Evolutionary conservation across 2,888 invertebrate genomes (phyloP), one percentile per base, ranked within the genome.

Genomic region (Endomychus coccineus): DNA sequence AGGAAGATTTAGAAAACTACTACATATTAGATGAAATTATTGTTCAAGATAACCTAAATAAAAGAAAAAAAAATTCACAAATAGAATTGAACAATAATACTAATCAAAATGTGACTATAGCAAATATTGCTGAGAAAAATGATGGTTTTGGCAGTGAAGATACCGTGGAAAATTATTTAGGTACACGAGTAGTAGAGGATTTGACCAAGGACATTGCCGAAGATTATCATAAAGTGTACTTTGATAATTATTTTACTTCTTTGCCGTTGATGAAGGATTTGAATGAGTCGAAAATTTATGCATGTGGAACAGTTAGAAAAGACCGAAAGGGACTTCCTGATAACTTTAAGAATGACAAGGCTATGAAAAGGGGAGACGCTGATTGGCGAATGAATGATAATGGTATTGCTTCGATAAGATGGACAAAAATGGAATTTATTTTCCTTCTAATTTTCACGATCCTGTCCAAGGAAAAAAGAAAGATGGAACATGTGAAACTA

Each of bases 91-190:
- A n/a, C n/a, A n/a, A n/a, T n/a, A n/a, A n/a, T n/a, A n/a, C n/a
- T n/a, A n/a, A n/a, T n/a, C n/a, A n/a, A n/a, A n/a, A n/a, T n/a
- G n/a, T n/a, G n/a, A n/a, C n/a, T n/a, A n/a, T n/a, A n/a, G n/a
- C n/a, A n/a, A n/a, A n/a, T n/a, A n/a, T n/a, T n/a, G n/a, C n/a
- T n/a, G n/a, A n/a, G n/a, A n/a, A n/a, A n/a, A n/a, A n/a, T n/a
- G n/a, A n/a, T n/a, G n/a, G n/a, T n/a, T n/a, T n/a, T n/a, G 52
- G 57, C 3, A 66, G 64, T 46, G 39, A 31, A n/a, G 42, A 46
- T n/a, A 35, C 31, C 56, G 50, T 36, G 51, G 41, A 41, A 58
- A 59, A 44, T 55, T 12, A 44, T 15, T 39, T 46, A 23, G 43
- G 43, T 17, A 13, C 30, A 24, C 15, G 47, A 15, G 45, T 46